These are phyloP conservation scores for Silvanus unidentatus DNA, from an alignment of 2,888 invertebrate species.

Conservation along the genomic window DNA sequence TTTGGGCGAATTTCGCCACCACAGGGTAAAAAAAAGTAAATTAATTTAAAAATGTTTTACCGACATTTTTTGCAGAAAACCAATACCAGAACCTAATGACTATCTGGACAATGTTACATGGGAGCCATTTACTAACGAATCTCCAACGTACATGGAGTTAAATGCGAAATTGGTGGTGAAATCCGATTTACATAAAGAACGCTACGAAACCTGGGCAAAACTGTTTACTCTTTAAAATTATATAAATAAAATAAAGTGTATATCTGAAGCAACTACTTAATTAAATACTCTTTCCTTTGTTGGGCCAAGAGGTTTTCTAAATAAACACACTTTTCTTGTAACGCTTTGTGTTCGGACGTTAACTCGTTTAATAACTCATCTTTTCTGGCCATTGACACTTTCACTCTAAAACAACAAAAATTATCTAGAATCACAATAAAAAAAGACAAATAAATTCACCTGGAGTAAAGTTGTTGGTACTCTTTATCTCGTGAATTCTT, in stretches of 20 bases:
- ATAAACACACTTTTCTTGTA: conserved; percentile 66
- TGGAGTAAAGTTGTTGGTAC: conserved; percentile 72
- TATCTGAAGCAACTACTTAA: conserved; percentile 33
- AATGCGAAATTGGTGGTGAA: conserved; percentile 39
- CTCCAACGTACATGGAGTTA: conserved; percentile 45
- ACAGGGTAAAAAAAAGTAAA: conserved; percentile 37
- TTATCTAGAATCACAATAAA: conserved; percentile 2
- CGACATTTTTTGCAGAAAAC: conserved; percentile 45
- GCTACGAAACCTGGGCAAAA: conserved; percentile 44
- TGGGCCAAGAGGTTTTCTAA: conserved; percentile 71
- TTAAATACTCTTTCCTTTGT: conserved; percentile 64
- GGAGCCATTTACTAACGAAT: conserved; percentile 39
- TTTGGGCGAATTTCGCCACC: conserved; percentile 48
- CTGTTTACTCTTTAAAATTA: conserved; percentile 42
- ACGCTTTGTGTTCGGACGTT: conserved; percentile 62
- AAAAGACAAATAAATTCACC: conserved; percentile 50
- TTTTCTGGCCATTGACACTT: conserved; percentile 73
- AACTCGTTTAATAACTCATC: conserved; percentile 69
- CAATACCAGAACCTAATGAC: conserved; percentile 39
- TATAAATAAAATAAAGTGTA: too few relatives aligned
- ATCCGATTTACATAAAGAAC: conserved; percentile 39
- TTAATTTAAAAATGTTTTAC: conserved; percentile 45
- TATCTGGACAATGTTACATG: conserved; percentile 40
- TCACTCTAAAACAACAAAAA: conserved; percentile 54
- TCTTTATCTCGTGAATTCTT: conserved; percentile 64